Conservation (phyloP, 1,140 invertebrate genomes). For the Aphidius gifuensis region DNA sequence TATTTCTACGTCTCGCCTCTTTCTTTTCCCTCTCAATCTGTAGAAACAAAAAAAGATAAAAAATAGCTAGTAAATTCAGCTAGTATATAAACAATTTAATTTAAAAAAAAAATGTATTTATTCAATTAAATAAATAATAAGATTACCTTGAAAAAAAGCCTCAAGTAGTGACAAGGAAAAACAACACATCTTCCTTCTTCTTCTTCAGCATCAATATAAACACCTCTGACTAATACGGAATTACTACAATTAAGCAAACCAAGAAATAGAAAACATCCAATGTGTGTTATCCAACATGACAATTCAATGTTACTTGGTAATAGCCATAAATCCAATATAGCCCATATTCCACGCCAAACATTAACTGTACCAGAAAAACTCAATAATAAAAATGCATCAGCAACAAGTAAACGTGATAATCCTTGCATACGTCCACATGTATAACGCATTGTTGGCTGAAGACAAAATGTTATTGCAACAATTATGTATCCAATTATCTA, state of each 20-base stretch:
- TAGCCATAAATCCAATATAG: constrained; percentile 73
- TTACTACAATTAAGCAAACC: constrained; percentile 81
- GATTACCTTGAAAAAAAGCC: constrained; percentile 69
- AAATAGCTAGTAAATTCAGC: not conserved
- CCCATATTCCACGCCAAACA: constrained; percentile 85
- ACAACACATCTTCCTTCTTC: constrained; percentile 74
- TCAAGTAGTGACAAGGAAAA: constrained; percentile 77
- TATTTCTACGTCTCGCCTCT: constrained; percentile 45
- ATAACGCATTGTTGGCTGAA: constrained; percentile 70
- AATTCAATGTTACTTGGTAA: constrained; percentile 70
- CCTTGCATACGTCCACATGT: constrained; percentile 65
- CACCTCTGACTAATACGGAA: constrained; percentile 76
- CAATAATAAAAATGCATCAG: constrained; percentile 72
- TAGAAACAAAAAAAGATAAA: constrained; percentile 17
- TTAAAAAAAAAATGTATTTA: too few species aligned
- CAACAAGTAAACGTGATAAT: constrained; percentile 63
- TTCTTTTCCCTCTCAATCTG: constrained; percentile 53
- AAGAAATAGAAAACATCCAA: constrained; percentile 69
- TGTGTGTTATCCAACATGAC: constrained; percentile 75
- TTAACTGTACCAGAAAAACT: constrained; percentile 80
- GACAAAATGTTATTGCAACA: constrained; percentile 67
- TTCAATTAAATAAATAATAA: not conserved
- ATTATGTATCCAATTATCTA: constrained; percentile 74
- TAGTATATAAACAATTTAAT: too few species aligned
- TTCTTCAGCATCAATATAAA: constrained; percentile 81